These are phyloP conservation scores for Cataglyphis hispanica DNA, from an alignment of 1,140 invertebrate species.

Conservation along the genomic window DNA sequence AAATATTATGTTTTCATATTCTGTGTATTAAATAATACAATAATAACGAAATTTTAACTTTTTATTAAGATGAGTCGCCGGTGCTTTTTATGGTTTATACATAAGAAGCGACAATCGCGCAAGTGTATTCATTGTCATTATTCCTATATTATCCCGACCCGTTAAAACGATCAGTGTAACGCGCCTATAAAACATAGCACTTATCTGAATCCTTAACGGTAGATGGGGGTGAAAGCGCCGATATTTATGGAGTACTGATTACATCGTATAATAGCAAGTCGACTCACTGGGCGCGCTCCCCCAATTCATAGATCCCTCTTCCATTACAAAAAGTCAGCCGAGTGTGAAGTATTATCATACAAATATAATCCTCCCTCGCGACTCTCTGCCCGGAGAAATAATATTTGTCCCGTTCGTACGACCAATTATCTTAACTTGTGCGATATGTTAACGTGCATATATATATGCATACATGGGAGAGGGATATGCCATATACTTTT, in stretches of 20 bases:
- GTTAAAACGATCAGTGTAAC: constrained; percentile 40
- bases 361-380: constrained; percentile 72
- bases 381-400: constrained; percentile 65
- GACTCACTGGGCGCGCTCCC: constrained; percentile 66
- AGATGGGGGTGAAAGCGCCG: constrained; percentile 64
- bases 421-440: constrained; percentile 75
- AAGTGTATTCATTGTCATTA: neutral
- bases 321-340: constrained; percentile 61
- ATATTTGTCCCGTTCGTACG: constrained; percentile 74
- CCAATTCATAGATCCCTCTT: constrained; percentile 47
- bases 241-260: constrained; percentile 76
- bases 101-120: neutral
- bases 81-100: neutral
- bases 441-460: constrained; percentile 67
- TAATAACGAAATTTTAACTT: constrained; percentile 1
- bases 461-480: constrained; percentile 19
- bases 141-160: constrained; percentile 3
- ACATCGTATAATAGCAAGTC: constrained; percentile 73
- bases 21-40: neutral
- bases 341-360: constrained; percentile 75
- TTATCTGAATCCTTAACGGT: constrained; percentile 41
- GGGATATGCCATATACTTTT: neutral
- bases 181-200: constrained; percentile 46
- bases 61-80: neutral
- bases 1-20: neutral